These are phyloP conservation scores for Baryphthengus martii DNA, from an alignment of 2,113 vertebrate genomes.

Conservation along the genomic window DNA sequence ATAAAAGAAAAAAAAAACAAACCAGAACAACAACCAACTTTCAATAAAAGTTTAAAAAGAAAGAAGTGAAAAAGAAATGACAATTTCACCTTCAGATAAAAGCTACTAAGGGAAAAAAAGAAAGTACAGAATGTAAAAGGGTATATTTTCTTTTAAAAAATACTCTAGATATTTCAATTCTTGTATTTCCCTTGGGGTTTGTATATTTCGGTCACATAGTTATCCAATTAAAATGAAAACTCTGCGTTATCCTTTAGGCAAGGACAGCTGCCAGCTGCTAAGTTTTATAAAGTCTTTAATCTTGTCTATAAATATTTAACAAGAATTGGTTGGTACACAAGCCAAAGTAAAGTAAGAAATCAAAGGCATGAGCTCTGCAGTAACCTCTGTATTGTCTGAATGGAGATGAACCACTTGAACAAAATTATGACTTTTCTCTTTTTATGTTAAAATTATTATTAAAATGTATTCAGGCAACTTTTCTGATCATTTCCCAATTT, in stretches of 20 bases:
- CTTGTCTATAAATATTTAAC: slow-evolving; percentile 83
- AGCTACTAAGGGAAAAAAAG: slow-evolving; percentile 56
- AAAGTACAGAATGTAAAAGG: slow-evolving; percentile 46
- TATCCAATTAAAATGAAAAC: slow-evolving; percentile 81
- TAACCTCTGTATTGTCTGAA: slow-evolving; percentile 63
- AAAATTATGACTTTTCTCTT: slow-evolving; percentile 11
- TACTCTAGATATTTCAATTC: slow-evolving; percentile 72
- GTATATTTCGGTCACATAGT: slow-evolving; percentile 76
- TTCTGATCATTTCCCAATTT: slow-evolving; percentile 37
- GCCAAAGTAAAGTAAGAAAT: slow-evolving; percentile 75
- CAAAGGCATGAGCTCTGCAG: slow-evolving; percentile 64
- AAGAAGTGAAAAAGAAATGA: neutral
- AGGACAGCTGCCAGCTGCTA: slow-evolving; percentile 79
- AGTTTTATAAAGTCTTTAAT: slow-evolving; percentile 83
- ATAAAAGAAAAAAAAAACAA: neutral
- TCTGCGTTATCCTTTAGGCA: slow-evolving; percentile 75
- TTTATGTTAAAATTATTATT: slow-evolving; percentile 56
- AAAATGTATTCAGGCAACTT: slow-evolving; percentile 40
- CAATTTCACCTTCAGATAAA: slow-evolving; percentile 56
- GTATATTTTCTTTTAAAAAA: slow-evolving; percentile 64
- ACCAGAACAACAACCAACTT: neutral
- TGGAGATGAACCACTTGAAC: slow-evolving; percentile 26
- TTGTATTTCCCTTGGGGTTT: slow-evolving; percentile 68
- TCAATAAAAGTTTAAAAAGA: neutral
- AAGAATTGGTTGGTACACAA: slow-evolving; percentile 79